Percentiles rank a stretch among this genome's conserved stretches.
phyloP scores from a whole-genome alignment of 2,888 invertebrate genomes.

The Ormyrus thymus region DNA sequence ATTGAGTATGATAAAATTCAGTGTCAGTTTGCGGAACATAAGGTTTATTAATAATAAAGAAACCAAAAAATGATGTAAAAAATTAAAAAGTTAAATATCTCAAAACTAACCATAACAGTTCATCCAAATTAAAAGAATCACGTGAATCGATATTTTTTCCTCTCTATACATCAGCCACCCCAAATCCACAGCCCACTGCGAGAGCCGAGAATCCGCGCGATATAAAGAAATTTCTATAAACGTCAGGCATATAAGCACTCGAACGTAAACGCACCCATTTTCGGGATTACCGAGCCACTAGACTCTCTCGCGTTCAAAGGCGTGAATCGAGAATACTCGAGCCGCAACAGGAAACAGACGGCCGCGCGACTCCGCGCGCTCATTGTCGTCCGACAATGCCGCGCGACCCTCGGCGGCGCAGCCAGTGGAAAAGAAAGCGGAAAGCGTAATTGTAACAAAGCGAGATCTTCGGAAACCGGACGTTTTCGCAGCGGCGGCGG shows the following conservation, averaged over 20 bases:
- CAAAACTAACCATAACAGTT: no score
- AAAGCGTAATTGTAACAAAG: constrained; percentile 39
- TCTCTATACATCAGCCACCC: no score
- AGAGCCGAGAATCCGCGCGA: background rate
- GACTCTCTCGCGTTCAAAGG: background rate
- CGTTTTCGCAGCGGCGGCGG: background rate
- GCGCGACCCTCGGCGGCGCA: constrained; percentile 56
- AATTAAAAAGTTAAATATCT: no score
- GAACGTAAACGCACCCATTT: background rate
- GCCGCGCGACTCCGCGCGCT: constrained; percentile 49
- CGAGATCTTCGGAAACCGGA: constrained; percentile 36
- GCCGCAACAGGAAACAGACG: constrained; percentile 24
- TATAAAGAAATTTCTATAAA: no score
- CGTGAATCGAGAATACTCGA: constrained; percentile 25
- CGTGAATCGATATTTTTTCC: no score
- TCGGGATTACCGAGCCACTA: constrained; percentile 17
- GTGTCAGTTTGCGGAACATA: no score
- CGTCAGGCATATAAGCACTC: background rate
- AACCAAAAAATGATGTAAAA: no score
- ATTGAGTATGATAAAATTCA: no score
- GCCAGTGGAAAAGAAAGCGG: constrained; percentile 22
- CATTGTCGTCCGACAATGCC: constrained; percentile 63
- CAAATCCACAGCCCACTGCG: background rate
- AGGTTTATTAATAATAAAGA: no score
- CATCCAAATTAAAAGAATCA: no score